Evolutionary conservation across 2,113 vertebrate genomes (phyloP).

Genomic region (Pandion haliaetus): DNA sequence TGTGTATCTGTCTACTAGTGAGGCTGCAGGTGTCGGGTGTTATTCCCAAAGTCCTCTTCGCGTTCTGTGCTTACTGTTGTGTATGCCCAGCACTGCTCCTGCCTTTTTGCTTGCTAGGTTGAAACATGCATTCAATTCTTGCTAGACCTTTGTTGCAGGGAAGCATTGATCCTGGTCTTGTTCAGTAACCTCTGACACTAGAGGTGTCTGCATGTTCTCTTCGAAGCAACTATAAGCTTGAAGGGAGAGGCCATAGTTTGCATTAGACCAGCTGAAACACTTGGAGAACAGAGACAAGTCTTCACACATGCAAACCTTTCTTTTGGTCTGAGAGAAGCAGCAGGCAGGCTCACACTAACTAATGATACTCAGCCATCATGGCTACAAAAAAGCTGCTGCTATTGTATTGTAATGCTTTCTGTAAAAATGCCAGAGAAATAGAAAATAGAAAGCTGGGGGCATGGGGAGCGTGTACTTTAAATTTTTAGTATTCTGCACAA

Average conservation of each 20-base stretch:
- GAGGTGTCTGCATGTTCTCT: neutral
- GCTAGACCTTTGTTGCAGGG: neutral
- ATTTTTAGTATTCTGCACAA: neutral
- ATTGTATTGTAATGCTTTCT: neutral
- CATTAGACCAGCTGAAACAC: neutral
- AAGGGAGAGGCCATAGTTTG: neutral
- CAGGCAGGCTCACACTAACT: neutral
- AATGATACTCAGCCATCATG: neutral
- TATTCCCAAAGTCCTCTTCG: neutral
- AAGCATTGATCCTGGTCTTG: neutral
- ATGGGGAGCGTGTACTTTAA: neutral
- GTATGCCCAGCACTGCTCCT: neutral
- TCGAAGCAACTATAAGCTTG: neutral
- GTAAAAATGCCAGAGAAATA: neutral
- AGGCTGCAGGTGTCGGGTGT: neutral
- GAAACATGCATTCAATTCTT: neutral
- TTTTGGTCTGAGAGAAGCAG: neutral
- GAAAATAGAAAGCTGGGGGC: neutral
- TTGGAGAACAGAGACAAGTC: neutral
- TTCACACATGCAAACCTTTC: neutral
- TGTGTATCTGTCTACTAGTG: neutral
- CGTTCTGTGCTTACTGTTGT: neutral
- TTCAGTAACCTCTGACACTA: neutral
- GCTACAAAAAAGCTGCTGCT: neutral
- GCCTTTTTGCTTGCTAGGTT: neutral